Evolutionary conservation across 2,888 invertebrate genomes (phyloP), one percentile per base, ranked within the genome.

Genomic region (Tinea semifulvella): DNA sequence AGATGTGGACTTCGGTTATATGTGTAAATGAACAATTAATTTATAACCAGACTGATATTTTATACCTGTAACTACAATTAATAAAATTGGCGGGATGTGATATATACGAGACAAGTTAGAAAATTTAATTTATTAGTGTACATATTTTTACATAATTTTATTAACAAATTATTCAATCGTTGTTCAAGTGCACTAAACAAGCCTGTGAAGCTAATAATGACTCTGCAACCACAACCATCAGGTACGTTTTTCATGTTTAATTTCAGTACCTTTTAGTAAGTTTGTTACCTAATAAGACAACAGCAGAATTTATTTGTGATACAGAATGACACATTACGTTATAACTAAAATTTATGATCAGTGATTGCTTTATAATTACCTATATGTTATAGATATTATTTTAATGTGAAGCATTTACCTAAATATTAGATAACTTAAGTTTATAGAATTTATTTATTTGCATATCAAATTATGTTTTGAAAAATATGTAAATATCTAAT

Each of bases 371-470:
- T n/a, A n/a, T n/a, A n/a, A n/a, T n/a, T n/a, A n/a, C n/a, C n/a
- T n/a, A n/a, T n/a, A n/a, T n/a, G n/a, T n/a, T n/a, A n/a, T n/a
- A n/a, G n/a, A n/a, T n/a, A n/a, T n/a, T n/a, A n/a, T n/a, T n/a
- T n/a, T 31, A 31, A 2, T 13, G 2, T 3, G 2, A 40, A 40
- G 39, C 39, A 39, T 39, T 39, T 39, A 39, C 3, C 11, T 13
- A 31, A 4, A 13, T 31, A 13, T 2, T n/a, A n/a, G n/a, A n/a
- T n/a, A n/a, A n/a, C n/a, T n/a, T n/a, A 25, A 8, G 6, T 7
- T n/a, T 38, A 38, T 38, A 17, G 38, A 19, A 38, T 38, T 38
- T 22, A 40, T 40, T 40, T 40, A 22, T 40, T 22, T 2, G n/a
- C 20, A 40, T 22, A 39, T 39, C 39, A 19, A 14, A 40, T 3